Conservation (phyloP, 2,113 vertebrate species). For the Gorsachius goisagi region DNA sequence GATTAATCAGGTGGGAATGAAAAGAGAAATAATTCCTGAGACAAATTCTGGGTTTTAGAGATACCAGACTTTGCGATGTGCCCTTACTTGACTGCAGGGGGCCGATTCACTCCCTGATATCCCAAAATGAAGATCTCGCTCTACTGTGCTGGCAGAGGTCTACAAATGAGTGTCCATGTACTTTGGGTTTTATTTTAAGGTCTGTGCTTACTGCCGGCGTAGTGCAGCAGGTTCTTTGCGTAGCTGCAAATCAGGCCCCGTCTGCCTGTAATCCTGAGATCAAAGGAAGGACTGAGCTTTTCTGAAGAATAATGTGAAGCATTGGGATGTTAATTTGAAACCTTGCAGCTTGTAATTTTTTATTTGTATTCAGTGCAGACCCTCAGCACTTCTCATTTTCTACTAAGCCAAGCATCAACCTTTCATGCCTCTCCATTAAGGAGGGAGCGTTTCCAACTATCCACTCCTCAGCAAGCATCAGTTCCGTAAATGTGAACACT, state of each 20-base stretch:
- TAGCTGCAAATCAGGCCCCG: not conserved
- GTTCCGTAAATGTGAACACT: not conserved
- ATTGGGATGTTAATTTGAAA: conserved; percentile 20
- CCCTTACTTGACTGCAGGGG: not conserved
- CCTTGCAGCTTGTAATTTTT: not conserved
- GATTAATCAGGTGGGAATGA: not conserved
- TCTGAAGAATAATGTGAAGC: not conserved
- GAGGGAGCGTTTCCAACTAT: not conserved
- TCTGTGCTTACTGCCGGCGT: not conserved
- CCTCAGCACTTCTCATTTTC: not conserved
- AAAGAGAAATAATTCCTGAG: not conserved
- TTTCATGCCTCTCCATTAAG: not conserved
- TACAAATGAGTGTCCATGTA: not conserved
- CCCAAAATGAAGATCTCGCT: not conserved
- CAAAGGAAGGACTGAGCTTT: not conserved
- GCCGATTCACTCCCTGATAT: not conserved
- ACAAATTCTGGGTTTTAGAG: not conserved
- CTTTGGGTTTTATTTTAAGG: not conserved
- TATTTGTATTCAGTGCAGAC: conserved; percentile 2
- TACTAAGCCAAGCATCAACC: not conserved
- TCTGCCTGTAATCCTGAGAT: conserved; percentile 20
- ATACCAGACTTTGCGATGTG: not conserved
- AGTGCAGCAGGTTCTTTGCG: not conserved
- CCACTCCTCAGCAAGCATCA: not conserved
- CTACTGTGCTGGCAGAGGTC: not conserved